Percentiles rank a stretch among this genome's conserved stretches.
Conservation (phyloP, 92 coral and sea anemone species). For the Zoanthus solanderi region DNA sequence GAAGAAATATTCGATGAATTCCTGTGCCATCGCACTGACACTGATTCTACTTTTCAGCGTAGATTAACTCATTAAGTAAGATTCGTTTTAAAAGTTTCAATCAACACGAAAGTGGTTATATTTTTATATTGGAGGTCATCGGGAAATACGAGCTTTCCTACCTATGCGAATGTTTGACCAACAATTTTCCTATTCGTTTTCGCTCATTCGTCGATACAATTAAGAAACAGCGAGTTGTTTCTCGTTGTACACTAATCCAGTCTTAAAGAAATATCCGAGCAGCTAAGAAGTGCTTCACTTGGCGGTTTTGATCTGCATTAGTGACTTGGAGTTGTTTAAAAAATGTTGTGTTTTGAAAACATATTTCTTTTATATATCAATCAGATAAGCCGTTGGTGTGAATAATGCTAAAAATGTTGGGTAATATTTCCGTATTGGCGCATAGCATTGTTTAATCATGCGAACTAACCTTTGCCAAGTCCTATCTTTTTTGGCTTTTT, state of each 20-base stretch:
- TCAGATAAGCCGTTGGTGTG: too few relatives aligned
- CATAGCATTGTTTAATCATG: too few relatives aligned
- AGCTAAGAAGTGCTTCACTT: neutral
- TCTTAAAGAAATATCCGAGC: neutral
- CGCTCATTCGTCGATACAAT: neutral
- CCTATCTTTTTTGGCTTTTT: too few relatives aligned
- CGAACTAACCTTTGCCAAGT: too few relatives aligned
- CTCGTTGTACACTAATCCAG: neutral
- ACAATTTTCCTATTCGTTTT: neutral
- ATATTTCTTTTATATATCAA: neutral
- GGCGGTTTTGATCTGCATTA: neutral
- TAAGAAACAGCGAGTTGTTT: neutral
- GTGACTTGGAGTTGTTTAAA: neutral
- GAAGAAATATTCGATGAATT: neutral
- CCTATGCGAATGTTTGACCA: neutral
- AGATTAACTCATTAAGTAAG: neutral
- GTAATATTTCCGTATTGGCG: too few relatives aligned
- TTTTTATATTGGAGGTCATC: slow-evolving; percentile 18
- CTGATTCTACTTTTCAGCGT: slow-evolving; percentile 1
- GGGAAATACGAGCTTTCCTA: slow-evolving; percentile 21
- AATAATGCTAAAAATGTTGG: too few relatives aligned
- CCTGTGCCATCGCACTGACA: neutral
- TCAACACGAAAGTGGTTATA: slow-evolving; percentile 38
- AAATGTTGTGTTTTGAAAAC: neutral
- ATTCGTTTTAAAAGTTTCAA: slow-evolving; percentile 36